phyloP scores from a whole-genome alignment of 35 echinoderm and acorn worm species.

The Ophiothrix spiculata region DNA sequence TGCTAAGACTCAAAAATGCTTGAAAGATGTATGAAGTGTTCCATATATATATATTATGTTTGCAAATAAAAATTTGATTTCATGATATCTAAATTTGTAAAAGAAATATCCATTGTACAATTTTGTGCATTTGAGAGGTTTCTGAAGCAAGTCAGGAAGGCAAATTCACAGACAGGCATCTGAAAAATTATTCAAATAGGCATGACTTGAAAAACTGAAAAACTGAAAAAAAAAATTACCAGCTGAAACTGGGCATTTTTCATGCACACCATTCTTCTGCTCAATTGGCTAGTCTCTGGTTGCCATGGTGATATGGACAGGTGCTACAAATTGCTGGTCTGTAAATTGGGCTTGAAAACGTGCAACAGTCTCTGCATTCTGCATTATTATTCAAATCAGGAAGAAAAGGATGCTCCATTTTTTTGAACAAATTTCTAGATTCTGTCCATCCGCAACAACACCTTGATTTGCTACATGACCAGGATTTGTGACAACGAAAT shows the following conservation, averaged over 20 bases:
- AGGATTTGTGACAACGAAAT: too few species aligned
- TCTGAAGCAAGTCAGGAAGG: neutral
- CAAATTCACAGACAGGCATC: neutral
- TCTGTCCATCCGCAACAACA: too few species aligned
- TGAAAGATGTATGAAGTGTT: too few species aligned
- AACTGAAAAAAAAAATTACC: neutral
- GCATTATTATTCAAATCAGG: neutral
- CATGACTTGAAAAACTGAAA: neutral
- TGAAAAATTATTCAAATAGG: neutral
- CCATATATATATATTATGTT: too few species aligned
- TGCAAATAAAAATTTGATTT: too few species aligned
- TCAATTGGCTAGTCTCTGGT: neutral
- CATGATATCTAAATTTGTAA: too few species aligned
- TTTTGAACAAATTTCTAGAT: too few species aligned
- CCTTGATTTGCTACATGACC: too few species aligned
- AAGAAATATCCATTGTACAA: too few species aligned
- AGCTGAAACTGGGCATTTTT: neutral
- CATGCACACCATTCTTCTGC: slow-evolving; percentile 5
- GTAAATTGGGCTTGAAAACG: neutral
- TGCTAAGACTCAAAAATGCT: too few species aligned
- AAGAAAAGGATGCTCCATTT: too few species aligned
- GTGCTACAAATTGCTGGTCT: neutral
- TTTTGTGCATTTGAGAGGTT: too few species aligned
- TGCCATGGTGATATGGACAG: neutral
- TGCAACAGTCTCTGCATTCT: neutral